Percentiles rank a stretch among this genome's conserved stretches.
phyloP scores from a whole-genome alignment of 2,888 invertebrate genomes.

The Palloptera scutellata region DNA sequence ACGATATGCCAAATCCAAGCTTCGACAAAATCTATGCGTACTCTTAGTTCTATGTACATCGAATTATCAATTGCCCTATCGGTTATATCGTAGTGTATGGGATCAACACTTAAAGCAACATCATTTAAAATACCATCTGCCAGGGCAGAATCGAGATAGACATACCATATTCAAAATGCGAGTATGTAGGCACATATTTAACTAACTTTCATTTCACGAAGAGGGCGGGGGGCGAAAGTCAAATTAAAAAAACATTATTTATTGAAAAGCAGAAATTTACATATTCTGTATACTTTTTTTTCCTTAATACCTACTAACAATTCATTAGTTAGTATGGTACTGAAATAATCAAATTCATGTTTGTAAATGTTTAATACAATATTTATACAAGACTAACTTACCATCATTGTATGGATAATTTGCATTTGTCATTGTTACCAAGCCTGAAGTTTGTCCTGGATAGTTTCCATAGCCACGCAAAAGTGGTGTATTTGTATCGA shows the following conservation, averaged over 20 bases:
- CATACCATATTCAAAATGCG: too few species aligned
- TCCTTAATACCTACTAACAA: too few species aligned
- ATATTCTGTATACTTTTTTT: too few species aligned
- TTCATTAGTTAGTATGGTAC: too few species aligned
- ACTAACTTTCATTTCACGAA: too few species aligned
- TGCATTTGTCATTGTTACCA: slow-evolving; percentile 58
- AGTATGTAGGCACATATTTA: too few species aligned
- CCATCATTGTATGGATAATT: slow-evolving; percentile 50
- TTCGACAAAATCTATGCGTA: slow-evolving; percentile 72
- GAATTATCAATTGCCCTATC: slow-evolving; percentile 16
- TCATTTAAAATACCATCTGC: slow-evolving; percentile 33
- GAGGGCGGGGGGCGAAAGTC: too few species aligned
- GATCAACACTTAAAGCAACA: slow-evolving; percentile 15
- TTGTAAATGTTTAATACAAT: too few species aligned
- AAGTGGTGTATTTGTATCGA: slow-evolving; percentile 65
- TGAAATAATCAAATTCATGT: background rate
- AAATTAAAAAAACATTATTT: too few species aligned
- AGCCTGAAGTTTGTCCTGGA: slow-evolving; percentile 52
- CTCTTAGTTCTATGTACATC: slow-evolving; percentile 32
- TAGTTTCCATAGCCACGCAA: slow-evolving; percentile 52
- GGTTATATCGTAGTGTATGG: slow-evolving; percentile 19
- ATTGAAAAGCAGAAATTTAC: too few species aligned
- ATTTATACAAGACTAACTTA: slow-evolving; percentile 46
- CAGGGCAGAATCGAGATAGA: slow-evolving; percentile 14
- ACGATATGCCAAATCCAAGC: slow-evolving; percentile 71